Evolutionary conservation across 2,113 vertebrate genomes (phyloP).

Genomic region (Poecilia latipinna): DNA sequence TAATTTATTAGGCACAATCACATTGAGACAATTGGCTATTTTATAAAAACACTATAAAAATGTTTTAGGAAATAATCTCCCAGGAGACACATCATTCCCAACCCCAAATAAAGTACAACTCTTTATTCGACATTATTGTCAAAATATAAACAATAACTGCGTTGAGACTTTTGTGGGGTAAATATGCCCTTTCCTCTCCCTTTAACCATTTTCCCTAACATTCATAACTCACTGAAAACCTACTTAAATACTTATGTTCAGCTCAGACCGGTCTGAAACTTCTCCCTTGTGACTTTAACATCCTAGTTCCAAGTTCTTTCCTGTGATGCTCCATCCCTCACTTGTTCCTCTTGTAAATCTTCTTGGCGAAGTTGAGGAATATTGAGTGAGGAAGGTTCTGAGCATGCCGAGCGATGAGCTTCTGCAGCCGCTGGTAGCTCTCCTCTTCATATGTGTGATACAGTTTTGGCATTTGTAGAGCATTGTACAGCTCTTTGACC

Average conservation of each 20-base stretch:
- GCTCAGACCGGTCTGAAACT: not conserved
- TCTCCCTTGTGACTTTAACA: not conserved
- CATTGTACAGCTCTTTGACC: slow-evolving; percentile 88
- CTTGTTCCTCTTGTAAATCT: slow-evolving; percentile 92
- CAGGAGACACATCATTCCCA: not conserved
- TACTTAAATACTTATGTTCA: not conserved
- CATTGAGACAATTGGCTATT: not conserved
- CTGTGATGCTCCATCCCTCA: slow-evolving; percentile 67
- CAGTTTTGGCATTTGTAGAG: slow-evolving; percentile 76
- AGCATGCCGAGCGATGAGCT: slow-evolving; percentile 80
- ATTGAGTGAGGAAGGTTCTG: slow-evolving; percentile 80
- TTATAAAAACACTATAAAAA: slow-evolving; percentile 7
- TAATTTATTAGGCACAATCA: slow-evolving; percentile 50
- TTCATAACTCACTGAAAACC: slow-evolving; percentile 14
- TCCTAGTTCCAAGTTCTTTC: not conserved
- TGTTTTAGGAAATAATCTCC: slow-evolving; percentile 9
- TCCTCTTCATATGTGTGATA: slow-evolving; percentile 87
- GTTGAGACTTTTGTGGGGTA: not conserved
- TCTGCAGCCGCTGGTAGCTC: slow-evolving; percentile 85
- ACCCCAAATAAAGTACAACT: not conserved
- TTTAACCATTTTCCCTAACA: not conserved
- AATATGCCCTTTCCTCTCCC: not conserved
- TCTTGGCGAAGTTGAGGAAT: slow-evolving; percentile 86
- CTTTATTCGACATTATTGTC: not conserved
- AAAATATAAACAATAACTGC: not conserved